Base-by-base conservation (phyloP, 2,113 vertebrate species). In the Etheostoma cragini region DNA sequence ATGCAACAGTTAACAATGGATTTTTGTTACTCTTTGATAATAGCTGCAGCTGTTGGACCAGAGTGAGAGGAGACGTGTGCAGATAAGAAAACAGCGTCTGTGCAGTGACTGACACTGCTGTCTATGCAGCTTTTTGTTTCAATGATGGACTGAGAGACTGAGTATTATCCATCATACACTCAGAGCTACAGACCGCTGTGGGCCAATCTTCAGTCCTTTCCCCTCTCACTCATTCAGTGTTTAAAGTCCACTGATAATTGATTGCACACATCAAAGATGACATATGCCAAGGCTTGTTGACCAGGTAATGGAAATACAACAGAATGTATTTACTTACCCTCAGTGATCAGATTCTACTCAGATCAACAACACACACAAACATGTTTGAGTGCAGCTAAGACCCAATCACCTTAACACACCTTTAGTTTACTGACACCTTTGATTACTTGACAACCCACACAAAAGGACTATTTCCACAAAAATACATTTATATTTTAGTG, bases 161-260 rank as follows among this genome's bases (percentile, higher is more conserved):
- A 72, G 56, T 13, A n/a, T 72, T 35, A 84, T 76, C 70, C 38
- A 69, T 83, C 81, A 79, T 4, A 14, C 46, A 50, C 58, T 8
- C 56, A 33, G 14, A 66, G 46, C 52, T 16, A 7, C 52, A 35
- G 67, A 72, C 82, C 53, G 62, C 82, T n/a, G 64, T 19, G 50
- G 45, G 42, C 47, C 64, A 38, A 46, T 70, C 68, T 76, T 66
- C 60, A 63, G 15, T 54, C 19, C 21, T 19, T 21, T 11, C 33
- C 6, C 30, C 47, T 15, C 35, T 78, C 77, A 50, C 38, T 68
- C 78, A 73, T 72, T 78, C 60, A 58, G 65, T 24, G 64, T 83
- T 83, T 78, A 61, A 82, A 83, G 60, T 62, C 54, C 5, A 11
- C 64, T 2, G 57, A 64, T 82, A 78, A 89, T 87, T 46, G 49